Conservation (phyloP, 2,797 vertebrate species). For the Lycodopsis pacificus region DNA sequence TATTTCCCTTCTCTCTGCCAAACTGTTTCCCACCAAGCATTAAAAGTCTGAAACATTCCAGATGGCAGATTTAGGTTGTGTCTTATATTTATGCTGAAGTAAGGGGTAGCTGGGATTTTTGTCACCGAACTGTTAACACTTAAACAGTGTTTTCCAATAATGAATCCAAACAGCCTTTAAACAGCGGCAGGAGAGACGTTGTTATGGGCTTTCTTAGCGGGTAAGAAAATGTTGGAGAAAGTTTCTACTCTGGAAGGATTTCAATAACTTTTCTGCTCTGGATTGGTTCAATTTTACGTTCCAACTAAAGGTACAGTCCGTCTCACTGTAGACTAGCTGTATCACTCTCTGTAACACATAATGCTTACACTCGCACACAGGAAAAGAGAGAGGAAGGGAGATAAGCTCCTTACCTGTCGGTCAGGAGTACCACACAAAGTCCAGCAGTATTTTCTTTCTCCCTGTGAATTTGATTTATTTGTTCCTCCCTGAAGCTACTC, state of each 20-base stretch:
- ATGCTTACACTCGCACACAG: too few relatives aligned
- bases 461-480: too few relatives aligned
- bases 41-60: slow-evolving; percentile 1
- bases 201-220: neutral
- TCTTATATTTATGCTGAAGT: slow-evolving; percentile 1
- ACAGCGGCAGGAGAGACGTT: neutral
- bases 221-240: neutral
- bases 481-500: too few relatives aligned
- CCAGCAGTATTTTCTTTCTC: too few relatives aligned
- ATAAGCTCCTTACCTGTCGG: too few relatives aligned
- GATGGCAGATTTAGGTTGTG: neutral
- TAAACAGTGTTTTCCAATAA: slow-evolving; percentile 10
- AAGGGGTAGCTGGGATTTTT: neutral
- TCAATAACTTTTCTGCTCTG: neutral
- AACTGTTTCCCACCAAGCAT: neutral
- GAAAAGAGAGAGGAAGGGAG: too few relatives aligned
- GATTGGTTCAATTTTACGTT: neutral
- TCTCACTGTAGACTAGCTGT: neutral
- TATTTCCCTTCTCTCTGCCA: neutral
- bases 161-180: neutral
- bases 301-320: neutral
- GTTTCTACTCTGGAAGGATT: neutral
- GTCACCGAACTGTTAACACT: slow-evolving; percentile 7
- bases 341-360: neutral
- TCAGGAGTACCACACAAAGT: too few relatives aligned